Conservation (phyloP, 2,797 vertebrate genomes). For the Melanotaenia parkinsoni region DNA sequence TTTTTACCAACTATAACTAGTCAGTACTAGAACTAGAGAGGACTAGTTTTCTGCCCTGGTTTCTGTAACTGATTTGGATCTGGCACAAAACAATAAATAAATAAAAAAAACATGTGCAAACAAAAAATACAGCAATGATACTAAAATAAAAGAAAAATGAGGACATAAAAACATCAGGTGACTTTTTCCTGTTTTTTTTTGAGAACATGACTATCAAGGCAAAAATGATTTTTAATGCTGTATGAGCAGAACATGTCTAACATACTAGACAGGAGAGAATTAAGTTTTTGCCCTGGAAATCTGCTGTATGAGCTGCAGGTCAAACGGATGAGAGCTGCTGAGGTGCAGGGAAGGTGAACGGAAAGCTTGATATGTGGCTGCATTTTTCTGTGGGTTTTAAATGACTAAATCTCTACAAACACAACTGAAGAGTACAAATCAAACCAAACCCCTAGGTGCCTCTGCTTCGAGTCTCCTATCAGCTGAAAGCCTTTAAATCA, state of each 20-base stretch:
- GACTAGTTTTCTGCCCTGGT: neutral
- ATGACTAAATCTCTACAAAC: neutral
- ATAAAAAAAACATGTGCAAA: slow-evolving; percentile 24
- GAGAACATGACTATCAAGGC: neutral
- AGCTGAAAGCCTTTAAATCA: slow-evolving; percentile 55
- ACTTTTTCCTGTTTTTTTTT: slow-evolving; percentile 88
- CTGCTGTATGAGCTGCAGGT: slow-evolving; percentile 45
- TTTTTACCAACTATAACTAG: neutral
- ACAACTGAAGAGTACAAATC: neutral
- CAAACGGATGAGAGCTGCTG: slow-evolving; percentile 31
- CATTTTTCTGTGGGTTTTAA: neutral
- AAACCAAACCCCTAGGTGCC: slow-evolving; percentile 5
- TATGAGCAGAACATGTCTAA: neutral
- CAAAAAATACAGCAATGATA: slow-evolving; percentile 64
- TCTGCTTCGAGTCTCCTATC: slow-evolving; percentile 1
- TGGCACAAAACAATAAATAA: slow-evolving; percentile 59
- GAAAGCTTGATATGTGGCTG: slow-evolving; percentile 32
- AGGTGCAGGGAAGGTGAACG: slow-evolving; percentile 24
- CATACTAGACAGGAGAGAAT: slow-evolving; percentile 43
- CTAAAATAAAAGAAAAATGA: slow-evolving; percentile 56
- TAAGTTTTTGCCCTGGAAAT: slow-evolving; percentile 33
- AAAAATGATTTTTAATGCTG: neutral
- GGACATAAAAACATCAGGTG: slow-evolving; percentile 79
- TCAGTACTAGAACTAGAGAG: neutral
- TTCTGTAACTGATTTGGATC: slow-evolving; percentile 63